phyloP scores from a whole-genome alignment of 2,113 vertebrate genomes.

The Ginglymostoma cirratum region DNA sequence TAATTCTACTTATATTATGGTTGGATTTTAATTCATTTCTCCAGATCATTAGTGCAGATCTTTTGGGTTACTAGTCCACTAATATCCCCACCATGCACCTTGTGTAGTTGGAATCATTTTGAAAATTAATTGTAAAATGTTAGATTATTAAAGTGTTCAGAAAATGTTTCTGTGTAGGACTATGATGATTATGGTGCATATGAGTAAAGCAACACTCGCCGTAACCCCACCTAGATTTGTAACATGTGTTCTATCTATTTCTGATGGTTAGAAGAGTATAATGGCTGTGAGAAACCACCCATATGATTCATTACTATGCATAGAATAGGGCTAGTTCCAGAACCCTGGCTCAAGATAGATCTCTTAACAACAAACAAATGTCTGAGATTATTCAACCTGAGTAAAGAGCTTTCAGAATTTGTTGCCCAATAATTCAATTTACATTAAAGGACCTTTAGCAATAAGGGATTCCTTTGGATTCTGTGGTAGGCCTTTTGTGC shows the following conservation, averaged over 20 bases:
- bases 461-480: not conserved
- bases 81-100: not conserved
- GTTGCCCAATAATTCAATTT: not conserved
- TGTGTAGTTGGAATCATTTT: not conserved
- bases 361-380: not conserved
- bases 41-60: not conserved
- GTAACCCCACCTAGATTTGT: not conserved
- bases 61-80: not conserved
- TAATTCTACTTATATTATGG: not conserved
- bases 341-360: not conserved
- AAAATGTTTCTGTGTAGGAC: not conserved
- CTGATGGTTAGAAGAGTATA: not conserved
- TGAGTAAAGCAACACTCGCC: not conserved
- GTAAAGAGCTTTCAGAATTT: constrained; percentile 5
- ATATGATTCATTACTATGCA: not conserved
- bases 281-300: not conserved
- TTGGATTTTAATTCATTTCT: not conserved
- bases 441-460: not conserved
- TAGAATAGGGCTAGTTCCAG: not conserved
- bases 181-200: not conserved
- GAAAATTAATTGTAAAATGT: not conserved
- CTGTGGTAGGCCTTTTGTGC: not conserved
- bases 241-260: constrained; percentile 3
- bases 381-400: constrained; percentile 17
- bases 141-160: not conserved